phyloP scores from a whole-genome alignment of 2,113 vertebrate genomes.

The Pyxicephalus adspersus region DNA sequence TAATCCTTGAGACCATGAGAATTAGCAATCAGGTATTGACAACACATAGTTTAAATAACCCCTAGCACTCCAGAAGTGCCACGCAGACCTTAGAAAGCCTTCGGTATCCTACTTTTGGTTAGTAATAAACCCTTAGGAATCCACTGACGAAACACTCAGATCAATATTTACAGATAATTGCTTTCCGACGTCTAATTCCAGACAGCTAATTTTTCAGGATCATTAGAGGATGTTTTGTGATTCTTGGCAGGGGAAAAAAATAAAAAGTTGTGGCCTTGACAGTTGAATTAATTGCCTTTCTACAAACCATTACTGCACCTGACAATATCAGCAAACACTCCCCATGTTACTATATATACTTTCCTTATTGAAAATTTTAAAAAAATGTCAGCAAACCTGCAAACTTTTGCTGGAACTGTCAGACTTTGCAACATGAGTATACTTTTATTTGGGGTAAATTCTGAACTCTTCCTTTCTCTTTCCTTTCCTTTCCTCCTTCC shows the following conservation, averaged over 20 bases:
- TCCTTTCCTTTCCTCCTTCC: too few relatives aligned
- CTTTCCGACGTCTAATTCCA: constrained; percentile 11
- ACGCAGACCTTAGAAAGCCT: too few relatives aligned
- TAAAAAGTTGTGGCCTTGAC: constrained; percentile 4
- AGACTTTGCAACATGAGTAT: background rate
- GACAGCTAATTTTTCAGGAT: constrained; percentile 32
- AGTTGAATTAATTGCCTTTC: constrained; percentile 37
- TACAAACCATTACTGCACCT: constrained; percentile 6
- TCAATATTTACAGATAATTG: constrained; percentile 49
- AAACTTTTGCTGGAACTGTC: background rate
- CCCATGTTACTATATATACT: background rate
- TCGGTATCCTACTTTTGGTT: background rate
- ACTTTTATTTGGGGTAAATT: too few relatives aligned
- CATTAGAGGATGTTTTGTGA: background rate
- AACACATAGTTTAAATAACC: too few relatives aligned
- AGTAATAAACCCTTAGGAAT: constrained; percentile 7
- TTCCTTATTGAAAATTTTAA: background rate
- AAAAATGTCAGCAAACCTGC: background rate
- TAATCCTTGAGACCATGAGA: too few relatives aligned
- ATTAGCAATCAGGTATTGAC: too few relatives aligned
- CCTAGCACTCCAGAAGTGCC: too few relatives aligned
- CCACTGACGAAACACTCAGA: constrained; percentile 14
- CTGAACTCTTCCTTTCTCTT: too few relatives aligned
- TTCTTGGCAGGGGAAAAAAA: background rate
- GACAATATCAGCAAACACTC: constrained; percentile 40